Percentiles rank a stretch among this genome's conserved stretches.
Evolutionary conservation across 2,888 invertebrate genomes (phyloP).

Genomic region (Xestia rhomboidea): DNA sequence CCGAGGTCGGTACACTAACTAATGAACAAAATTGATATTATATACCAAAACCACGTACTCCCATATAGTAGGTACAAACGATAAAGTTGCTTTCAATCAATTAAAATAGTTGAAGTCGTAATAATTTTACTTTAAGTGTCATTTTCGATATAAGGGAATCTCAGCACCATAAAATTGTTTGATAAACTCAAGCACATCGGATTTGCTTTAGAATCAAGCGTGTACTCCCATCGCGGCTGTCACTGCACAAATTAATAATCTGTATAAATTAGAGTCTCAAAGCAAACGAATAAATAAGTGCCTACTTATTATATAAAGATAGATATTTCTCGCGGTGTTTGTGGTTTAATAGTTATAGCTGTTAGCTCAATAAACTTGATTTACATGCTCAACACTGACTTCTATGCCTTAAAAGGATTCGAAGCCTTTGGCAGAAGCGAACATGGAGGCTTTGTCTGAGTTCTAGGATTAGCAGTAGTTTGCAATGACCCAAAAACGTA

Average conservation of each 20-base stretch:
- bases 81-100: slow-evolving; percentile 31
- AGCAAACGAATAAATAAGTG: slow-evolving; percentile 53
- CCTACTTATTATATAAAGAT: slow-evolving; percentile 36
- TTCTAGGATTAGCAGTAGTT: slow-evolving; percentile 32
- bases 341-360: slow-evolving; percentile 54
- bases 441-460: slow-evolving; percentile 33
- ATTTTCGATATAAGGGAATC: slow-evolving; percentile 37
- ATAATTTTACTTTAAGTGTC: slow-evolving; percentile 31
- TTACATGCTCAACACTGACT: slow-evolving; percentile 37
- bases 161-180: slow-evolving; percentile 32
- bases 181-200: slow-evolving; percentile 22
- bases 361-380: slow-evolving; percentile 58
- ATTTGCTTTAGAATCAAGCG: slow-evolving; percentile 38
- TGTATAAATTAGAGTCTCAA: slow-evolving; percentile 47
- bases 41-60: slow-evolving; percentile 28
- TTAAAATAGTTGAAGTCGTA: slow-evolving; percentile 17
- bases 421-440: slow-evolving; percentile 26
- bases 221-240: slow-evolving; percentile 32
- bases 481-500: slow-evolving; percentile 33
- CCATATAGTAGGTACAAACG: neutral
- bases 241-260: slow-evolving; percentile 56
- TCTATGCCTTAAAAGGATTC: slow-evolving; percentile 40
- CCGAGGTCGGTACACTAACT: slow-evolving; percentile 67
- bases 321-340: slow-evolving; percentile 29
- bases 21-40: slow-evolving; percentile 66